Evolutionary conservation across 2,113 vertebrate genomes (phyloP).

Genomic region (Tyrannus savana): DNA sequence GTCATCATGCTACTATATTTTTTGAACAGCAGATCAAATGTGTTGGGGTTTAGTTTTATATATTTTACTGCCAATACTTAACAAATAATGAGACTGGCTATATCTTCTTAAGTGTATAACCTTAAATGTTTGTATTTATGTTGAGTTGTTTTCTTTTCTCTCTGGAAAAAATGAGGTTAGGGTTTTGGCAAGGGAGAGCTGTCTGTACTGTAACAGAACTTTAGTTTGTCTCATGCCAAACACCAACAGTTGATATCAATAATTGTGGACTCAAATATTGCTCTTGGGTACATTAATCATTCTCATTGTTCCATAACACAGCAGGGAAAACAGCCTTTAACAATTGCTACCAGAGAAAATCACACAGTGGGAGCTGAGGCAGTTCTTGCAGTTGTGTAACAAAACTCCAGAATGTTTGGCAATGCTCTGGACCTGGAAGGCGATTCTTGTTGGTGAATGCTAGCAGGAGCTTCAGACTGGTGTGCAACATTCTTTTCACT

Average conservation of each 20-base stretch:
- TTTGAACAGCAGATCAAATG: background rate
- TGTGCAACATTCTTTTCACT: background rate
- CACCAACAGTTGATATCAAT: conserved; percentile 16
- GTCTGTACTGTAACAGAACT: background rate
- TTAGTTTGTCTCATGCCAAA: conserved; percentile 37
- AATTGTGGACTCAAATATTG: background rate
- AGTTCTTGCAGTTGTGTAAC: conserved; percentile 34
- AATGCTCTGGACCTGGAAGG: background rate
- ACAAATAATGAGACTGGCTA: background rate
- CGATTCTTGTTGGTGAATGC: background rate
- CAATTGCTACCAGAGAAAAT: conserved; percentile 31
- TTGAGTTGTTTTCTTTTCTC: background rate
- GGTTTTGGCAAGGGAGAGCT: background rate
- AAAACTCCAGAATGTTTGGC: conserved; percentile 27
- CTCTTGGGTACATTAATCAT: conserved; percentile 23
- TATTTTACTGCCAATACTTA: background rate
- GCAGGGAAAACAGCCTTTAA: background rate
- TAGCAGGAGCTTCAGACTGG: background rate
- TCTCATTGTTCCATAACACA: conserved; percentile 51
- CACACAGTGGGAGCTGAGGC: background rate
- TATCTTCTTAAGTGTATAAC: background rate
- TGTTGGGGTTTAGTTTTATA: background rate
- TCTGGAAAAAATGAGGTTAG: conserved; percentile 10
- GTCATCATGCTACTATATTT: background rate
- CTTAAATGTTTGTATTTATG: background rate